These are phyloP conservation scores for Indri indri DNA, from an alignment of 2,113 vertebrate genomes.

Conservation along the genomic window DNA sequence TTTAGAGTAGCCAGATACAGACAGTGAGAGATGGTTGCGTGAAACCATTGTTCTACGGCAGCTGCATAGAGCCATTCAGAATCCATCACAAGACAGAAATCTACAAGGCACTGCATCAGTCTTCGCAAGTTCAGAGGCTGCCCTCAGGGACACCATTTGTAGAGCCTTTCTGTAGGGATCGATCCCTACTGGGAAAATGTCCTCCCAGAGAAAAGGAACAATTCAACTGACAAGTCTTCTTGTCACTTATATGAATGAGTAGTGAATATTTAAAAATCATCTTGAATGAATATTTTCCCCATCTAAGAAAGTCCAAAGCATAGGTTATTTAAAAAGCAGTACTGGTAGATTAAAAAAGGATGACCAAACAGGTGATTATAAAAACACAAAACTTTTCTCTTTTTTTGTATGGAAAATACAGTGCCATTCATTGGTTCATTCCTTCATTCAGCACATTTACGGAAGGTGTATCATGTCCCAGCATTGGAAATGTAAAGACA, in stretches of 20 bases:
- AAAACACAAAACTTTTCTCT: not conserved
- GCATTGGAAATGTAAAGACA: not conserved
- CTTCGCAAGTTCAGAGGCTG: not conserved
- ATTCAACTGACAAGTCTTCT: not conserved
- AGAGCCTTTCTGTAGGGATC: not conserved
- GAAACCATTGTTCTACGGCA: not conserved
- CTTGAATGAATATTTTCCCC: not conserved
- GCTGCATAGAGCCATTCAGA: not conserved
- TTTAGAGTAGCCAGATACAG: not conserved
- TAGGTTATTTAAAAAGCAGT: conserved; percentile 20
- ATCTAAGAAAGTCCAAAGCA: conserved; percentile 9
- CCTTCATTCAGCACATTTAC: not conserved
- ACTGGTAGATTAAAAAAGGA: not conserved
- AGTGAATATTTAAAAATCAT: conserved; percentile 15
- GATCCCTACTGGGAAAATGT: not conserved
- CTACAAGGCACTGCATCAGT: not conserved
- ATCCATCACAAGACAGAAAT: not conserved
- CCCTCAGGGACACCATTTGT: not conserved
- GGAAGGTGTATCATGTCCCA: not conserved
- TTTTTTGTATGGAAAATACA: not conserved
- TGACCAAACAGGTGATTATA: not conserved
- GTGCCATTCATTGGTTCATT: not conserved
- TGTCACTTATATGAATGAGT: not conserved
- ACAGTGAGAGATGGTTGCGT: not conserved
- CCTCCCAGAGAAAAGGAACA: not conserved